phyloP scores from a whole-genome alignment of 53 echinoderm and acorn worm genomes.

The Echinometra lucunter region DNA sequence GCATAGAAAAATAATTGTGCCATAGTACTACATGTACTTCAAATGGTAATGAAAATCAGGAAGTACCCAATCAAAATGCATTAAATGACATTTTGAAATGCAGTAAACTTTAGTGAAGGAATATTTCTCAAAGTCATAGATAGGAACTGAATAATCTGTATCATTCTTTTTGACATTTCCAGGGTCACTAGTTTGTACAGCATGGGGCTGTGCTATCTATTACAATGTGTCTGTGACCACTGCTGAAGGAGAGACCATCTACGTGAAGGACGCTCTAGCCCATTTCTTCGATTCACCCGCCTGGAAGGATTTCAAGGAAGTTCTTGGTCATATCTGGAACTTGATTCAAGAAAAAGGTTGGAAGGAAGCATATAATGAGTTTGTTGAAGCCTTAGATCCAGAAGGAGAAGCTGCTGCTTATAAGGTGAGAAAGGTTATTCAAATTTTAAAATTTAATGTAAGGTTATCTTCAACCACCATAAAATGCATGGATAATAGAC shows the following conservation, averaged over 20 bases:
- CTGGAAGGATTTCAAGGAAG: conserved; percentile 93
- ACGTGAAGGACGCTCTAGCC: conserved; percentile 83
- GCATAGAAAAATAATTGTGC: too few relatives aligned
- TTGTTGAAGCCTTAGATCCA: conserved; percentile 90
- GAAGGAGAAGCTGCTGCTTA: conserved; percentile 89
- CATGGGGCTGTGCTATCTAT: conserved; percentile 85
- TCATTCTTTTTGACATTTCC: not conserved
- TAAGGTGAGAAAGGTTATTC: conserved; percentile 63
- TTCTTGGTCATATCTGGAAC: conserved; percentile 70
- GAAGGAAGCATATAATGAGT: conserved; percentile 84
- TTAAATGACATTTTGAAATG: too few relatives aligned
- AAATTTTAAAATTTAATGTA: too few relatives aligned
- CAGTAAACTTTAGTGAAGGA: too few relatives aligned
- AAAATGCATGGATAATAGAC: too few relatives aligned
- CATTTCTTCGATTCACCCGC: conserved; percentile 93
- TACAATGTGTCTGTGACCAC: conserved; percentile 92
- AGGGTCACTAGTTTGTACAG: conserved; percentile 78
- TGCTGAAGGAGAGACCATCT: conserved; percentile 88
- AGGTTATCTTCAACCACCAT: too few relatives aligned
- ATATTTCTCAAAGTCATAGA: not conserved
- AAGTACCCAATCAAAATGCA: too few relatives aligned
- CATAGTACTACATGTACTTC: too few relatives aligned
- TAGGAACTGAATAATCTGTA: not conserved
- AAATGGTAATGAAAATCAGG: too few relatives aligned
- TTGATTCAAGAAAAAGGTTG: conserved; percentile 79